Evolutionary conservation across 2,888 invertebrate species (phyloP).

Genomic region (Lagria hirta): DNA sequence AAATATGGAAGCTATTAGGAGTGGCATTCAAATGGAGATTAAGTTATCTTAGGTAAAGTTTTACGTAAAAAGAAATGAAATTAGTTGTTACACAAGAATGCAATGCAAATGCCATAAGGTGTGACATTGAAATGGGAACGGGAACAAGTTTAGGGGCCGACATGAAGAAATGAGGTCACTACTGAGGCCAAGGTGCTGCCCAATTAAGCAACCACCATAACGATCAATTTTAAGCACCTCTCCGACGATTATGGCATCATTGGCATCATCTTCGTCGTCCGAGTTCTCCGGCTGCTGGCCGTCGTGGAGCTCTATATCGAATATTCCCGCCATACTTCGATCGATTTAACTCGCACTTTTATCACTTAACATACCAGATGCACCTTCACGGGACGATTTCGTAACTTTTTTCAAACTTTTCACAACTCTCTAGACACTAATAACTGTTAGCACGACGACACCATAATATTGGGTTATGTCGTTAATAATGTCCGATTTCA

Average conservation of each 20-base stretch:
- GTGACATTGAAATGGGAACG: slow-evolving; percentile 29
- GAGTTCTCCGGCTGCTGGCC: slow-evolving; percentile 60
- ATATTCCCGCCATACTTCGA: slow-evolving; percentile 89
- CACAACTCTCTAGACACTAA: slow-evolving; percentile 4
- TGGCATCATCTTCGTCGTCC: slow-evolving; percentile 78
- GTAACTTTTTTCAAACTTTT: slow-evolving; percentile 1
- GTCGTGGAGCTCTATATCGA: slow-evolving; percentile 88
- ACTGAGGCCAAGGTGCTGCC: slow-evolving; percentile 2
- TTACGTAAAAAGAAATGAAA: slow-evolving; percentile 14
- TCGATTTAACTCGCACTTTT: slow-evolving; percentile 10
- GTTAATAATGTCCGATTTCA: no score
- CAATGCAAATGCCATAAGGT: slow-evolving; percentile 27
- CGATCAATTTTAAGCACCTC: slow-evolving; percentile 63
- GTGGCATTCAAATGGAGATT: slow-evolving; percentile 3
- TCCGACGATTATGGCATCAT: slow-evolving; percentile 84
- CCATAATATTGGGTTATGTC: slow-evolving; percentile 40
- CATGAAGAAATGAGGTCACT: not conserved
- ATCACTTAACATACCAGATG: slow-evolving; percentile 21
- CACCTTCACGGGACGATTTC: no score
- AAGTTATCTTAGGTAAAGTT: no score
- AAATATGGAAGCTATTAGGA: no score
- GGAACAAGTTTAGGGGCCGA: slow-evolving; percentile 6
- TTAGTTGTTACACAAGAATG: slow-evolving; percentile 14
- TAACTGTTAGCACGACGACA: slow-evolving; percentile 34
- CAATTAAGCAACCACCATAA: not conserved